These are phyloP conservation scores for Steinernema scapterisci DNA, from an alignment of 2,888 invertebrate species.

Conservation along the genomic window DNA sequence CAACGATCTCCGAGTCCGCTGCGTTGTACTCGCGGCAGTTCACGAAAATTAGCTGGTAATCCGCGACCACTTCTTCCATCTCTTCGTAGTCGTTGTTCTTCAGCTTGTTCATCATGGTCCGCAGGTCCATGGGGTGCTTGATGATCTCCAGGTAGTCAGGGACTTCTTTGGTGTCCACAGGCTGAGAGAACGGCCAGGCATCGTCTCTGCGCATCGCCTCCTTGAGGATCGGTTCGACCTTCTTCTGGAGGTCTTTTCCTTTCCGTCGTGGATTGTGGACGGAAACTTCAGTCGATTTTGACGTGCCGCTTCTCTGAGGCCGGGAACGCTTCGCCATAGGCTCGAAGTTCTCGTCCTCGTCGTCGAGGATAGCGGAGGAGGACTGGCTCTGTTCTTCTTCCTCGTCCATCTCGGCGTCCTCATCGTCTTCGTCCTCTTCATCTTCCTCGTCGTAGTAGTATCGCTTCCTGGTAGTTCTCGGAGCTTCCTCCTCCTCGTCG, in stretches of 20 bases:
- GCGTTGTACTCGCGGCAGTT: constrained; percentile 97
- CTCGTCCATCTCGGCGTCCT: constrained; percentile 21
- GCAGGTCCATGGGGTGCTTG: constrained; percentile 92
- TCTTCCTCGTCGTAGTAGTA: background rate
- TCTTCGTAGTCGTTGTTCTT: constrained; percentile 39
- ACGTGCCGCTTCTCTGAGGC: background rate
- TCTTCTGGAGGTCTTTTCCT: constrained; percentile 7
- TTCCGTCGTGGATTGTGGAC: background rate
- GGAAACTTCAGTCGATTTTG: background rate
- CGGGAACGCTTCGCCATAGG: background rate
- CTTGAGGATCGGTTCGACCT: constrained; percentile 44
- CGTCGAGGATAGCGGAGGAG: background rate
- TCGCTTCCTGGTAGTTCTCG: background rate
- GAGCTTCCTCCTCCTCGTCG: background rate
- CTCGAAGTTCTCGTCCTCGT: constrained; percentile 14
- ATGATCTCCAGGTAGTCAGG: constrained; percentile 83
- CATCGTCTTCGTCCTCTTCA: background rate
- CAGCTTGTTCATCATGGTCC: constrained; percentile 75
- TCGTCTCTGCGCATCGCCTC: constrained; percentile 50
- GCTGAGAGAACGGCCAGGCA: constrained; percentile 54
- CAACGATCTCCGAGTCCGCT: constrained; percentile 88
- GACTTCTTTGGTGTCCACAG: constrained; percentile 53
- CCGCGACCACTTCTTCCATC: constrained; percentile 45
- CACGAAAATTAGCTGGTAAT: constrained; percentile 80
- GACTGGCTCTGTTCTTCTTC: constrained; percentile 29